Percentiles rank a stretch among this genome's conserved stretches.
Evolutionary conservation across 2,888 invertebrate genomes (phyloP).

Genomic region (Ganaspis brasiliensis): DNA sequence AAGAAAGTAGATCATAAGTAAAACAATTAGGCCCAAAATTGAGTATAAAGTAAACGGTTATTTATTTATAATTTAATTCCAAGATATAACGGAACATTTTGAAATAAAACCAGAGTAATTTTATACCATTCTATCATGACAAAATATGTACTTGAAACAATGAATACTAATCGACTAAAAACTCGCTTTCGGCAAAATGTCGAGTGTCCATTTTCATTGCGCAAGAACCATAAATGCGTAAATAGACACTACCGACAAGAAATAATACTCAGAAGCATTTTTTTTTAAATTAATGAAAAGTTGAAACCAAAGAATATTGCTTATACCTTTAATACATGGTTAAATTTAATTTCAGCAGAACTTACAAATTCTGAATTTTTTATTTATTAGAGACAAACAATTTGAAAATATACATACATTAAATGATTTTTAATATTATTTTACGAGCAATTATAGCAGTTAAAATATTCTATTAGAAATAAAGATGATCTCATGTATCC

Average conservation of each 20-base stretch:
- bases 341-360: too few relatives aligned
- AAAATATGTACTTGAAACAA: constrained; percentile 8
- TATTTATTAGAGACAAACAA: too few relatives aligned
- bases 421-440: too few relatives aligned
- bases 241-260: neutral
- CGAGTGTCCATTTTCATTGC: neutral
- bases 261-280: too few relatives aligned
- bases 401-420: too few relatives aligned
- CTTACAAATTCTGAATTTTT: too few relatives aligned
- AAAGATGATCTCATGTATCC: too few relatives aligned
- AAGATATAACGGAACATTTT: constrained; percentile 4
- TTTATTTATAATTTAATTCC: constrained; percentile 15
- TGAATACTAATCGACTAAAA: constrained; percentile 18
- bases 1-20: neutral
- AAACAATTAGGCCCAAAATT: neutral
- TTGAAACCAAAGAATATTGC: too few relatives aligned
- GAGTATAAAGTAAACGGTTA: constrained; percentile 3
- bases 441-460: too few relatives aligned
- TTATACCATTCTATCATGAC: neutral
- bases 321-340: too few relatives aligned
- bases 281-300: too few relatives aligned
- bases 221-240: constrained; percentile 1
- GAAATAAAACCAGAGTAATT: constrained; percentile 10
- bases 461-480: too few relatives aligned
- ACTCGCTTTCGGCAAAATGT: neutral